Percentiles rank a stretch among this genome's conserved stretches.
Conservation (phyloP, 2,797 vertebrate genomes). For the Sciurus carolinensis region DNA sequence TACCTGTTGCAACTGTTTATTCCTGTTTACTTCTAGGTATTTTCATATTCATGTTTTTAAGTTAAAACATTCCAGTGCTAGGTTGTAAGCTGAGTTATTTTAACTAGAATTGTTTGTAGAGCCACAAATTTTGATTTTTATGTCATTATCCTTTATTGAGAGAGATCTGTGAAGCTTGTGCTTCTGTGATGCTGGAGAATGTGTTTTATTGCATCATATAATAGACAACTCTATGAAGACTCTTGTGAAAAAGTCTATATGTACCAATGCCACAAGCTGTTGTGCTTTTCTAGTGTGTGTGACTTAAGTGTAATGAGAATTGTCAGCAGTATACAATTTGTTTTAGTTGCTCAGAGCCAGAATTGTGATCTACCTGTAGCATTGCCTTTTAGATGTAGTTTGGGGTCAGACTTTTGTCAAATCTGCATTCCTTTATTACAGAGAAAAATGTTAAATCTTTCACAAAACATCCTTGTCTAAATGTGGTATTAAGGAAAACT, state of each 20-base stretch:
- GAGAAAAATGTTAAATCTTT: slow-evolving; percentile 40
- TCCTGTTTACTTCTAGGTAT: slow-evolving; percentile 25
- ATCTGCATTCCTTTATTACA: slow-evolving; percentile 27
- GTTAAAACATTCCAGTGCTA: slow-evolving; percentile 29
- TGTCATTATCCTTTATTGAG: background rate
- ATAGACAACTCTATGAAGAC: slow-evolving; percentile 19
- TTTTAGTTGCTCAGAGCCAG: slow-evolving; percentile 57
- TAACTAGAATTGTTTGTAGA: slow-evolving; percentile 46
- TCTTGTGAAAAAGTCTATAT: background rate
- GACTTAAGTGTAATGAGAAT: slow-evolving; percentile 38
- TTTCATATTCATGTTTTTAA: slow-evolving; percentile 47
- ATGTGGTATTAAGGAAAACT: slow-evolving; percentile 34
- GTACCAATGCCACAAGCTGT: background rate
- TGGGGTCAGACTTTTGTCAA: slow-evolving; percentile 38
- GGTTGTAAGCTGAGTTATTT: slow-evolving; percentile 24
- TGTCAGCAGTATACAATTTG: background rate
- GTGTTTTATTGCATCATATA: background rate
- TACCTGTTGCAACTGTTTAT: slow-evolving; percentile 30
- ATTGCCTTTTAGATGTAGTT: slow-evolving; percentile 51
- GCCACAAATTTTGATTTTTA: background rate
- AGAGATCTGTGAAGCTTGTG: background rate
- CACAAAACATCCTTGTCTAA: slow-evolving; percentile 46
- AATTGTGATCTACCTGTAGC: background rate
- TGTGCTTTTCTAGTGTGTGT: background rate
- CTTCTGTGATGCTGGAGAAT: slow-evolving; percentile 40